Conservation (phyloP, 2,888 invertebrate species). For the Platerodrilus igneus region DNA sequence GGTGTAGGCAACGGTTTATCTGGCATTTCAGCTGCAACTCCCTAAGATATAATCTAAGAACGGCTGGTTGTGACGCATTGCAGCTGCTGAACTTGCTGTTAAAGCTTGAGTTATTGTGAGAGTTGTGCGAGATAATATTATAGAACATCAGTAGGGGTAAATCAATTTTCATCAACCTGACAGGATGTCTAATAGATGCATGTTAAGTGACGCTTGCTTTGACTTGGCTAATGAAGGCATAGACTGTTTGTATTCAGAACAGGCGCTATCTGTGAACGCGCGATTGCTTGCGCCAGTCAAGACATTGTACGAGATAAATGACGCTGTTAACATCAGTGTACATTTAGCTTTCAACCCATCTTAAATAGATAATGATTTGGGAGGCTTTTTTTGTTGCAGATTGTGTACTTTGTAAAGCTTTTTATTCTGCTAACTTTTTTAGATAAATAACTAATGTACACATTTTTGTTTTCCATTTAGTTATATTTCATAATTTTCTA, state of each 20-base stretch:
- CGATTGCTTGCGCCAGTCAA: conserved; percentile 26
- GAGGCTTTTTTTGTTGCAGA: no score
- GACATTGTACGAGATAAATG: conserved; percentile 25
- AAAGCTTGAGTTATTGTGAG: conserved; percentile 31
- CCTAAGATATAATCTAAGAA: conserved; percentile 32
- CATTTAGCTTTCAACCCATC: conserved; percentile 19
- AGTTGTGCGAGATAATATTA: conserved; percentile 33
- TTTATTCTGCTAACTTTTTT: no score
- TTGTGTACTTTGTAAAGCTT: no score
- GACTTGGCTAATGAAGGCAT: conserved; percentile 24
- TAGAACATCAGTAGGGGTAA: conserved; percentile 32
- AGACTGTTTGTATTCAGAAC: conserved; percentile 26
- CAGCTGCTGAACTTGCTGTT: conserved; percentile 34
- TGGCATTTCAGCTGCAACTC: conserved; percentile 31
- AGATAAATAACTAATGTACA: no score
- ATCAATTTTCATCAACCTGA: conserved; percentile 38
- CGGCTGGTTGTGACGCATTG: conserved; percentile 33
- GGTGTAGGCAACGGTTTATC: conserved; percentile 26
- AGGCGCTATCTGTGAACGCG: conserved; percentile 26
- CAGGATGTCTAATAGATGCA: conserved; percentile 36
- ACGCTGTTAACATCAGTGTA: conserved; percentile 21
- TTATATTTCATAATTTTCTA: no score
- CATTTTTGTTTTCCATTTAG: no score
- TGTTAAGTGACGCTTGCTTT: conserved; percentile 32
- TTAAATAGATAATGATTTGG: no score